Evolutionary conservation across 2,888 invertebrate species (phyloP), one percentile per base, ranked within the genome.

Genomic region (Temnothorax unifasciatus): DNA sequence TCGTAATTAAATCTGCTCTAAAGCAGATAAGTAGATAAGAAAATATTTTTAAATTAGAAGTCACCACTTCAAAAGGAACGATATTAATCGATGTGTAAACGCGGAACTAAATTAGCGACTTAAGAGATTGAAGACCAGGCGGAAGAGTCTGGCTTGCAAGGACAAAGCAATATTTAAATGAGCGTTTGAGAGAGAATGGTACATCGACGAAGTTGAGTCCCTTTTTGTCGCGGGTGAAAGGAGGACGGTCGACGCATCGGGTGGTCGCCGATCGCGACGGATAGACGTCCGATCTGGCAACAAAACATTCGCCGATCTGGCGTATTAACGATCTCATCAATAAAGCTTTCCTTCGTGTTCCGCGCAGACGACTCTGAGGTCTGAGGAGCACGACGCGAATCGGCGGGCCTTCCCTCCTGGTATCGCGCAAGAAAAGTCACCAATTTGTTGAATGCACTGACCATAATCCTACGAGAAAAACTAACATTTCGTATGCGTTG

Each of bases 311-410:
- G 61, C 75, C 89, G 92, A 92, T 93, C 93, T 89, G 92, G 91
- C 93, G 93, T 93, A 94, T 94, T 94, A 94, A 94, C 94, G 94
- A 94, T 94, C 94, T 93, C 94, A 94, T 94, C 94, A 93, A 94
- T 94, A 94, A 94, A 92, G 91, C 91, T 88, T 90, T 84, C 75
- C 88, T 64, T 84, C 87, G 83, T 54, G 82, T 73, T 73, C 83
- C 84, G 18, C 83, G 57, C 71, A 81, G 87, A 66, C 74, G 64
- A 9, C 9, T 73, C 83, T 83, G 73, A 82, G 86, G 52, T 6
- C 64, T 18, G 81, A 82, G 25, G 69, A 50, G 81, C 63, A 63
- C 81, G 63, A 54, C 71, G 85, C 85, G 81, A 74, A 54, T 54
- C n/a, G 13, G 69, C 71, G 83, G 71, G 82, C 38, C 38, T 59